A percentile compares a stretch with the other conserved stretches of the same genome.
Evolutionary conservation across 2,888 invertebrate genomes (phyloP).

Genomic region (Sesamia inferens): DNA sequence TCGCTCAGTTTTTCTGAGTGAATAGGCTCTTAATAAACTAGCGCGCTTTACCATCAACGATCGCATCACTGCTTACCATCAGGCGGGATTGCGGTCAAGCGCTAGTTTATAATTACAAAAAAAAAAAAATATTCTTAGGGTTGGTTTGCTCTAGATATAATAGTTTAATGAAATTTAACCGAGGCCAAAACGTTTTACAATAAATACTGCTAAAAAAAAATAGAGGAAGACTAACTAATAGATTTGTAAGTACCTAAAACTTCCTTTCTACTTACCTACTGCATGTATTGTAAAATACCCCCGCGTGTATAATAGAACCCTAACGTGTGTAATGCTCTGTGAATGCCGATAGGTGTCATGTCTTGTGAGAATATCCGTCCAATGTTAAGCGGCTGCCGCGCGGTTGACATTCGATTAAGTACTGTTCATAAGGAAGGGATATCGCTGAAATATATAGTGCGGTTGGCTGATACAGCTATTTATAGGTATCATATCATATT

Average conservation of each 20-base stretch:
- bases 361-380: conserved; percentile 56
- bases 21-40: no score
- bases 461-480: conserved; percentile 11
- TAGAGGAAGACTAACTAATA: neutral
- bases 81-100: no score
- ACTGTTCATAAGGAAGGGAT: conserved; percentile 37
- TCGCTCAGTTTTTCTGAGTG: no score
- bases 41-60: no score
- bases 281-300: conserved; percentile 5
- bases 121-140: neutral
- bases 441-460: conserved; percentile 8
- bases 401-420: conserved; percentile 63
- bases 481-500: neutral
- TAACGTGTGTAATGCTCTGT: conserved; percentile 50
- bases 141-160: neutral
- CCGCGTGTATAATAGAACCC: conserved; percentile 42
- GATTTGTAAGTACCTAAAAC: neutral
- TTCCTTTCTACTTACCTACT: neutral
- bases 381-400: conserved; percentile 42
- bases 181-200: neutral
- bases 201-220: neutral
- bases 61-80: no score
- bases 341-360: conserved; percentile 55
- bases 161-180: neutral
- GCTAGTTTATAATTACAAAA: no score